Evolutionary conservation across 2,797 vertebrate species (phyloP), one percentile per base, ranked within the genome.

Genomic region (Geotrypetes seraphini): DNA sequence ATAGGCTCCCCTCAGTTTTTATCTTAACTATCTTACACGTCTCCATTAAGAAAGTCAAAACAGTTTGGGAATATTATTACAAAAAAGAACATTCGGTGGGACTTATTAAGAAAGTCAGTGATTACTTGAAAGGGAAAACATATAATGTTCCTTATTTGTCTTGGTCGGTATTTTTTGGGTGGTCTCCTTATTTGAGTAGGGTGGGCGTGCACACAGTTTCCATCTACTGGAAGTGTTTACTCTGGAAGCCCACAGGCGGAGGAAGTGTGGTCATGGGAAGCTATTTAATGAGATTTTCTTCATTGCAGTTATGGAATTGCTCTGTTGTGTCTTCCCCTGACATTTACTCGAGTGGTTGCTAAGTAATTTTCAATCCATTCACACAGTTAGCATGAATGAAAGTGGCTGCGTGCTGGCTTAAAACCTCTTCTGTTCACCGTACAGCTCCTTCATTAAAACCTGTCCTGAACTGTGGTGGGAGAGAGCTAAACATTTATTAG

Each of bases 331-430:
- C 44, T 53, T 43, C 45, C 22, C n/a, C 39, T 26, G 23, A 51
- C 22, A 44, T 57, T 63, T 59, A 46, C 32, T 54, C 39, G 57
- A 65, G 51, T 27, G 53, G 39, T 60, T 66, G 38, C 41, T 33
- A 57, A 56, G 37, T 57, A 7, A 3, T 54, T 62, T 69, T 55
- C 15, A 26, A 28, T 36, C 14, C 32, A 39, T 44, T 63, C 40
- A 33, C 45, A 33, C 25, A 39, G 43, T 50, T 37, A 43, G 4
- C 10, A 10, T 44, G 49, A 63, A 53, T 36, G 30, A 39, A 32
- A 18, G 23, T 52, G 37, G 25, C 22, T 53, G 31, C 34, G 29
- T 4, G 7, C 13, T 38, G 33, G 25, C 15, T 46, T 43, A 17
- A 32, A 61, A 41, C 14, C 16, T 23, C 30, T 43, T 22, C 22